Evolutionary conservation across 2,797 vertebrate species (phyloP).

Genomic region (Ctenochaetus hawaiiensis): DNA sequence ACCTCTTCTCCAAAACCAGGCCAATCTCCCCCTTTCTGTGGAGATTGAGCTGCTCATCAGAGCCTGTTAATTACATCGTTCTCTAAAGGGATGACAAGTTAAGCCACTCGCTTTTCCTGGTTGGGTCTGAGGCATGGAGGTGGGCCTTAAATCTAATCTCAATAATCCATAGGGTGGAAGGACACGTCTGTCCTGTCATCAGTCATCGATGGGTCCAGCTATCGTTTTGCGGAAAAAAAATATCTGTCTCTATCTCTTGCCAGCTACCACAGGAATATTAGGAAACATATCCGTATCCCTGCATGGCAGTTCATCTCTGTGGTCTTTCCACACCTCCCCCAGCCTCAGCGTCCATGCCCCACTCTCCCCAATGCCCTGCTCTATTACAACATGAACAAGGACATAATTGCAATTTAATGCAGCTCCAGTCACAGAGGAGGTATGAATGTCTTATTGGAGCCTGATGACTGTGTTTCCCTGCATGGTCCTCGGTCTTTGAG

Average conservation of each 20-base stretch:
- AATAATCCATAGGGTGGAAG: slow-evolving; percentile 73
- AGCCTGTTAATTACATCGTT: slow-evolving; percentile 80
- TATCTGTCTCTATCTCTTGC: slow-evolving; percentile 23
- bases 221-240: slow-evolving; percentile 39
- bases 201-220: slow-evolving; percentile 54
- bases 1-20: slow-evolving; percentile 66
- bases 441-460: slow-evolving; percentile 42
- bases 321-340: slow-evolving; percentile 26
- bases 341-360: slow-evolving; percentile 24
- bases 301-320: slow-evolving; percentile 30
- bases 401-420: slow-evolving; percentile 77
- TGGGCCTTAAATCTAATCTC: slow-evolving; percentile 66
- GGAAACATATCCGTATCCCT: slow-evolving; percentile 35
- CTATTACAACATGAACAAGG: slow-evolving; percentile 71
- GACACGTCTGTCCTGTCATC: slow-evolving; percentile 67
- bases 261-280: neutral
- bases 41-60: slow-evolving; percentile 81
- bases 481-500: slow-evolving; percentile 18
- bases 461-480: slow-evolving; percentile 28
- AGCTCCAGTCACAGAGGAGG: slow-evolving; percentile 56
- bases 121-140: slow-evolving; percentile 61
- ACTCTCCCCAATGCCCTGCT: slow-evolving; percentile 49
- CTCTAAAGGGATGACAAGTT: slow-evolving; percentile 82
- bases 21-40: slow-evolving; percentile 75
- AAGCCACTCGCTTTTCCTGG: slow-evolving; percentile 72